Evolutionary conservation across 2,888 invertebrate genomes (phyloP).

Genomic region (Drosophila kuntzei): DNA sequence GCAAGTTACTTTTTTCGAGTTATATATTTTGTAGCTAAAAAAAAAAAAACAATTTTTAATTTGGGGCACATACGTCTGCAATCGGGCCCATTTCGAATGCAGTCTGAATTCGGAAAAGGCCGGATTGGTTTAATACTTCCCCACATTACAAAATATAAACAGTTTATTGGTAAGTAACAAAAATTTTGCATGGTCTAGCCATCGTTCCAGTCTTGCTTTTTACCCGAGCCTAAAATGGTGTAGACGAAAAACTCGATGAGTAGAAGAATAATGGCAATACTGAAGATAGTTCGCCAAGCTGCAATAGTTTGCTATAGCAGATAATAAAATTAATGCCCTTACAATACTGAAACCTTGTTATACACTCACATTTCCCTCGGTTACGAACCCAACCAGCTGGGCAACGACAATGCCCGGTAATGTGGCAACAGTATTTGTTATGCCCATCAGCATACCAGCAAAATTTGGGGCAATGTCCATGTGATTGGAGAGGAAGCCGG

Average conservation of each 20-base stretch:
- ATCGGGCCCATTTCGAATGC: too few species aligned
- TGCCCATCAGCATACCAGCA: conserved; percentile 92
- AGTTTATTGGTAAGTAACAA: too few species aligned
- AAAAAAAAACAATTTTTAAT: too few species aligned
- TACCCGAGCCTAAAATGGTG: conserved; percentile 88
- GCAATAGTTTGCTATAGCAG: conserved; percentile 89
- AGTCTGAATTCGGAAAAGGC: too few species aligned
- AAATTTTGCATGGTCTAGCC: background rate
- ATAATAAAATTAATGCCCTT: conserved; percentile 2
- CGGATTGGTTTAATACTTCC: too few species aligned
- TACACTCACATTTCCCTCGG: conserved; percentile 89
- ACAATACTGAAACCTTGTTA: background rate
- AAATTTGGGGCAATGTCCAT: conserved; percentile 90
- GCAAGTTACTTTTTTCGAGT: too few species aligned
- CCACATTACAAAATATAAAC: background rate
- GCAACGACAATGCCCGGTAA: conserved; percentile 93
- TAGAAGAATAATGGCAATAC: conserved; percentile 90
- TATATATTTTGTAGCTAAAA: too few species aligned
- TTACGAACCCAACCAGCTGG: conserved; percentile 89
- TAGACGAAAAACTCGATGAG: conserved; percentile 88
- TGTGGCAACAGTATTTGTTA: conserved; percentile 92
- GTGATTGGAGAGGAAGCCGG: background rate
- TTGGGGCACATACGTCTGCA: too few species aligned
- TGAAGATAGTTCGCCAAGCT: conserved; percentile 92
- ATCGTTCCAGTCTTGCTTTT: conserved; percentile 87